Evolutionary conservation across 2,888 invertebrate genomes (phyloP).

Genomic region (Muschampia plurimacula): DNA sequence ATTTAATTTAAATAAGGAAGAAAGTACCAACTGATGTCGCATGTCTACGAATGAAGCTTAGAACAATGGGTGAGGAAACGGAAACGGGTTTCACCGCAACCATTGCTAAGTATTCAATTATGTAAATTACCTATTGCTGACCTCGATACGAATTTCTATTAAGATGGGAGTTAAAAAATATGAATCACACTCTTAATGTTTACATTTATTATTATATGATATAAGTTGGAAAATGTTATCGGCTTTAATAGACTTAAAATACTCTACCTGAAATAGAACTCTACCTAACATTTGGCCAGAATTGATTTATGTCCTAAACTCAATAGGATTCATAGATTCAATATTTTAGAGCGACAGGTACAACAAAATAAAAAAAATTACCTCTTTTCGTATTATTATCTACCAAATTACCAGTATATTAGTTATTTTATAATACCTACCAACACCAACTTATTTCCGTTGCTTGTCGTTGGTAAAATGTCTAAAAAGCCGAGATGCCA

Average conservation of each 20-base stretch:
- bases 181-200: slow-evolving; percentile 39
- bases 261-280: neutral
- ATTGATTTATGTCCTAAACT: no score
- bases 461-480: no score
- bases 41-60: slow-evolving; percentile 57
- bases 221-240: no score
- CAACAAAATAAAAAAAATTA: neutral
- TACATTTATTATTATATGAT: no score
- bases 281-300: no score
- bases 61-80: slow-evolving; percentile 62
- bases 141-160: slow-evolving; percentile 52
- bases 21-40: slow-evolving; percentile 11
- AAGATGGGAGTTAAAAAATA: slow-evolving; percentile 45
- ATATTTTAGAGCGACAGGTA: neutral
- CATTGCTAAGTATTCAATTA: slow-evolving; percentile 31
- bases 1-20: neutral
- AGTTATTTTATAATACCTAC: no score
- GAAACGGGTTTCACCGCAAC: slow-evolving; percentile 50
- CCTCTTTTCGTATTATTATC: no score
- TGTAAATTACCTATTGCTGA: slow-evolving; percentile 47
- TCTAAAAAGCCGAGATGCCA: no score
- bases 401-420: no score
- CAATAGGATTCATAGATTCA: no score
- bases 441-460: no score
- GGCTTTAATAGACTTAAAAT: neutral